Evolutionary conservation across 2,113 vertebrate genomes (phyloP).

Genomic region (Calonectris borealis): DNA sequence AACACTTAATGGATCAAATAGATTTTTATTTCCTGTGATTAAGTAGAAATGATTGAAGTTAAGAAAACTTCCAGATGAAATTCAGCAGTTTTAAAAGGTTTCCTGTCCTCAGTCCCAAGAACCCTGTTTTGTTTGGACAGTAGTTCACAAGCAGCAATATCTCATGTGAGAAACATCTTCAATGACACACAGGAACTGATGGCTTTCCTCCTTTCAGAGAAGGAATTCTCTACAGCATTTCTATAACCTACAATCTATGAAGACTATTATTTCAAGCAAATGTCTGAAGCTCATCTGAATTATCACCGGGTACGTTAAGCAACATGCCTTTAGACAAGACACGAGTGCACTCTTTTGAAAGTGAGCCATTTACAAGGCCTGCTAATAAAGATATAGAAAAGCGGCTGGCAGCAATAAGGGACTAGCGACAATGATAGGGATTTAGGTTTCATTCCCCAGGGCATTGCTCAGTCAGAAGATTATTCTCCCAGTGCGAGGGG

Average conservation of each 20-base stretch:
- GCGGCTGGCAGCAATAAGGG: neutral
- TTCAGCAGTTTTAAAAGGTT: neutral
- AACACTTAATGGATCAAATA: neutral
- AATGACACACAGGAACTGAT: rapidly evolving
- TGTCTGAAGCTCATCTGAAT: rapidly evolving
- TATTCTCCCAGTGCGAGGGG: rapidly evolving
- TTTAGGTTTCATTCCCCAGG: neutral
- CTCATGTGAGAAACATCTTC: rapidly evolving
- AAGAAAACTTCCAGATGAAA: neutral
- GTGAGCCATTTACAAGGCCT: neutral
- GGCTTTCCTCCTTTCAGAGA: neutral
- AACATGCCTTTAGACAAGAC: rapidly evolving
- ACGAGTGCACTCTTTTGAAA: rapidly evolving
- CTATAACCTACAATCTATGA: rapidly evolving
- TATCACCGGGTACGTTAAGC: rapidly evolving
- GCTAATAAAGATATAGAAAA: neutral
- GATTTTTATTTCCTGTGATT: neutral
- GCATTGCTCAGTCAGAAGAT: neutral
- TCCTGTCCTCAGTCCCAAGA: neutral
- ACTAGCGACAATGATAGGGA: rapidly evolving
- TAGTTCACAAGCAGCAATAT: neutral
- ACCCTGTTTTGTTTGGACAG: neutral
- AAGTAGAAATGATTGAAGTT: neutral
- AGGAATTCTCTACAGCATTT: too few relatives aligned
- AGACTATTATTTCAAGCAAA: neutral